These are phyloP conservation scores for Amblyopsis hoosieri DNA, from an alignment of 2,797 vertebrate genomes.

Conservation along the genomic window DNA sequence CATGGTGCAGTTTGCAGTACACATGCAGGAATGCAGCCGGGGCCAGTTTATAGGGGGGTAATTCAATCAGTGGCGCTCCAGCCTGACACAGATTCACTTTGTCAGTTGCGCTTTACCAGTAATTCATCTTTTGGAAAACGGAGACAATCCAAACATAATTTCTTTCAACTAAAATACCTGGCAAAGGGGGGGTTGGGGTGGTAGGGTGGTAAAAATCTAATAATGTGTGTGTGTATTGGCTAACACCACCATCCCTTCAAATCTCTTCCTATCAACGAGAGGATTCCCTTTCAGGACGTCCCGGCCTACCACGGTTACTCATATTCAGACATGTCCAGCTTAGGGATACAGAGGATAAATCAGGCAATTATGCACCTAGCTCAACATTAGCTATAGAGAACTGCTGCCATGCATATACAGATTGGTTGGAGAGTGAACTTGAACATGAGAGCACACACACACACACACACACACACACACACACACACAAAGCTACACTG, in stretches of 20 bases:
- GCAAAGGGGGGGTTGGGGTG: constrained; percentile 42
- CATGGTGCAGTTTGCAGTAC: constrained; percentile 41
- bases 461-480: constrained; percentile 21
- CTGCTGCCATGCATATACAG: background rate
- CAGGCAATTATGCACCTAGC: constrained; percentile 29
- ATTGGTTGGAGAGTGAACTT: background rate
- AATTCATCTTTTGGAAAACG: constrained; percentile 75
- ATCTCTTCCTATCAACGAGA: constrained; percentile 42
- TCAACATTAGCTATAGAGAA: constrained; percentile 25
- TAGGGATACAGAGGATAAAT: constrained; percentile 33
- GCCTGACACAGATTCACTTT: constrained; percentile 74
- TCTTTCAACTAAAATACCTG: constrained; percentile 69
- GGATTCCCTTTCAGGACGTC: constrained; percentile 34
- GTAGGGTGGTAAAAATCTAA: constrained; percentile 57
- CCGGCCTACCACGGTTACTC: constrained; percentile 13
- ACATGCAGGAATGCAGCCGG: constrained; percentile 58
- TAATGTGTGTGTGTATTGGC: constrained; percentile 64
- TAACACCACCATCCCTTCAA: constrained; percentile 44
- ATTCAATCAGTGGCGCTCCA: constrained; percentile 69
- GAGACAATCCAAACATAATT: constrained; percentile 72
- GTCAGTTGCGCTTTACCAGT: constrained; percentile 70
- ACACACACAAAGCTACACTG: constrained; percentile 16
- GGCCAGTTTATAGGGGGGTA: constrained; percentile 52
- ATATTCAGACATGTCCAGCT: constrained; percentile 18
- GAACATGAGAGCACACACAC: constrained; percentile 27